Evolutionary conservation across 1,140 invertebrate genomes (phyloP), one percentile per base, ranked within the genome.

Genomic region (Armadillidium nasatum): DNA sequence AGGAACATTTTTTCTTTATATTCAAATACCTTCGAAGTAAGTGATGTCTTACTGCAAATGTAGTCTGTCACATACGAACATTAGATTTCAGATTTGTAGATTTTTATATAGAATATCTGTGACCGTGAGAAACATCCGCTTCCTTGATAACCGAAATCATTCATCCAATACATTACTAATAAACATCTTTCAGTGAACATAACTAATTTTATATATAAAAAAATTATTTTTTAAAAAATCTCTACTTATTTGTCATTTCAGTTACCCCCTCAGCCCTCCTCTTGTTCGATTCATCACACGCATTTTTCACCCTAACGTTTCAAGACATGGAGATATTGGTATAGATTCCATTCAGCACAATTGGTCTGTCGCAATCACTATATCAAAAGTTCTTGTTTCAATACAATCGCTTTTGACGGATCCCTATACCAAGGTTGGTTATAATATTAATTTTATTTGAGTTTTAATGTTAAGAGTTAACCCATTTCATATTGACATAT

Each of bases 321-420:
- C 94, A 33, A 88, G 95, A 11, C 95, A 97, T 84, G 95, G 95
- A n/a, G 94, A 97, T 86, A 94, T 97, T 76, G 95, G 95, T 45
- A 93, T 97, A 76, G 95, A 97, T 86, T 96, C 93, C 13, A 94
- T 97, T 83, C 93, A 95, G 83, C 93, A 96, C 84, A 97, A 97
- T 85, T 97, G 95, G 95, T 95, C 93, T 46, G 86, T 97, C 72
- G 94, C 94, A 11, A 85, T 97, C 33, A 96, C 95, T 13, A 92
- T 97, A 83, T 92, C 93, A 66, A 97, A 97, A 83, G 90, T 95
- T 67, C 88, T 95, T 73, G 90, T 95, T 69, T 94, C 93, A 75
- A 91, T 95, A 73, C 95, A 97, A 87, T 95, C 94, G 82, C 86
- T 97, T 50, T 87, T 97, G 21, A 97, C 95, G 0, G 95, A 97